These are phyloP conservation scores for Phymorhynchus buccinoides DNA, from an alignment of 1,140 invertebrate species.

Conservation along the genomic window DNA sequence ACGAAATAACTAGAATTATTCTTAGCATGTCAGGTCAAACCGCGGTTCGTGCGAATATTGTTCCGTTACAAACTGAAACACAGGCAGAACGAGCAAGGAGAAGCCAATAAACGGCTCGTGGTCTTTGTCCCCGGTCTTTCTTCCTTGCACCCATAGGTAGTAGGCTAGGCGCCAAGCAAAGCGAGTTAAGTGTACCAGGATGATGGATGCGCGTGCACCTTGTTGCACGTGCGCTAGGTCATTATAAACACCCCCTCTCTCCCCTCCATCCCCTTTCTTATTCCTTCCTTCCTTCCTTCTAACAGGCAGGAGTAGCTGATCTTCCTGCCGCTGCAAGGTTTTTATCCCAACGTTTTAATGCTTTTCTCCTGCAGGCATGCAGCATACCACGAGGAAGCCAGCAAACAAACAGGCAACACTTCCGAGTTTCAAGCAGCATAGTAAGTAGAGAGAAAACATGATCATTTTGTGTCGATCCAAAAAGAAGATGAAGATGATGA, in stretches of 20 bases:
- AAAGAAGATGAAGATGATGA: no score
- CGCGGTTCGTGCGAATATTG: no score
- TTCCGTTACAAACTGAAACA: no score
- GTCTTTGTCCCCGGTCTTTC: no score
- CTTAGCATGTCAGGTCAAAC: no score
- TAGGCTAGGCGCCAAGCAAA: not conserved
- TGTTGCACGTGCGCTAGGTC: conserved; percentile 14
- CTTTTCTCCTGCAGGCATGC: conserved; percentile 1
- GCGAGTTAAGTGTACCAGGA: not conserved
- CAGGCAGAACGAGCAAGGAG: no score
- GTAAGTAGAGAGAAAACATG: no score
- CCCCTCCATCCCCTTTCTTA: not conserved
- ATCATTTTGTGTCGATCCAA: no score
- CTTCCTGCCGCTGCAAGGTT: not conserved
- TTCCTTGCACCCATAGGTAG: no score
- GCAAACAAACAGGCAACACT: not conserved
- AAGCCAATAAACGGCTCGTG: no score
- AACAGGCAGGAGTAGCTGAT: not conserved
- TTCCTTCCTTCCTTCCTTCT: not conserved
- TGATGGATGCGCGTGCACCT: conserved; percentile 13
- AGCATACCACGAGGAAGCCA: not conserved
- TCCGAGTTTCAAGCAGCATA: no score
- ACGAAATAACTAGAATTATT: no score
- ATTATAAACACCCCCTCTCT: not conserved
- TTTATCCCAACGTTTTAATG: conserved; percentile 6